Evolutionary conservation across 2,113 vertebrate species (phyloP).

Genomic region (Cyprinodon brontotheroides): DNA sequence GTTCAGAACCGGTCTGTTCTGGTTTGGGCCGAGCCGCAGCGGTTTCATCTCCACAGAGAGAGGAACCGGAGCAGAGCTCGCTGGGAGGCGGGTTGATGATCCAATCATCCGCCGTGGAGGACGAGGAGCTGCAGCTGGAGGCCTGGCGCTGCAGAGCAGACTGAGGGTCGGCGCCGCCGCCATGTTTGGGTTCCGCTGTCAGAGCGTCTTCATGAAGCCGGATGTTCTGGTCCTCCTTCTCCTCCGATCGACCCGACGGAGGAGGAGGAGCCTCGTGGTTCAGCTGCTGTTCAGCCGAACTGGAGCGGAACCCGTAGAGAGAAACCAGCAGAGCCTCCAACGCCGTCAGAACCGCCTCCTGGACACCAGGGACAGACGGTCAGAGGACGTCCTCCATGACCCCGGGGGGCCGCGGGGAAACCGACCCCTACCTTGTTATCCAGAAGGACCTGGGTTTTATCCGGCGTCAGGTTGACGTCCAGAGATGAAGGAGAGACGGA

Average conservation of each 20-base stretch:
- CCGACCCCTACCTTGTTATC: conserved; percentile 86
- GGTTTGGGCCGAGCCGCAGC: conserved; percentile 11
- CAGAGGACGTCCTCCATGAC: neutral
- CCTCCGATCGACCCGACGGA: neutral
- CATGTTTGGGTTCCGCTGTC: conserved; percentile 2
- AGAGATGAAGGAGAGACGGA: conserved; percentile 84
- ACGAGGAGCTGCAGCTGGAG: conserved; percentile 75
- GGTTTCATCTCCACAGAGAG: conserved; percentile 48
- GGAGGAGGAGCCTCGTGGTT: conserved; percentile 46
- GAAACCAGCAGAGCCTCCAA: conserved; percentile 90
- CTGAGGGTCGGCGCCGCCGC: conserved; percentile 11
- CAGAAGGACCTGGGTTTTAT: conserved; percentile 93
- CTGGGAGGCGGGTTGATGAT: conserved; percentile 62
- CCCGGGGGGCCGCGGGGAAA: too few species aligned
- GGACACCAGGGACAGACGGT: conserved; percentile 7
- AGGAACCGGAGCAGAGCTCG: conserved; percentile 47
- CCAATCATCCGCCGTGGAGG: conserved; percentile 72
- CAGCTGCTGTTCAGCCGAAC: conserved; percentile 70
- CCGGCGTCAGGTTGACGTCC: conserved; percentile 94
- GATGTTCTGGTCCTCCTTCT: neutral
- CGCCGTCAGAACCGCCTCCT: conserved; percentile 88
- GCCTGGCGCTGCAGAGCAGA: conserved; percentile 34
- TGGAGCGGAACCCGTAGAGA: conserved; percentile 83
- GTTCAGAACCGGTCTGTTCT: neutral
- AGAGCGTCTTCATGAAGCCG: neutral